Conservation (phyloP, 2,113 vertebrate genomes). For the Arizona elegans region DNA sequence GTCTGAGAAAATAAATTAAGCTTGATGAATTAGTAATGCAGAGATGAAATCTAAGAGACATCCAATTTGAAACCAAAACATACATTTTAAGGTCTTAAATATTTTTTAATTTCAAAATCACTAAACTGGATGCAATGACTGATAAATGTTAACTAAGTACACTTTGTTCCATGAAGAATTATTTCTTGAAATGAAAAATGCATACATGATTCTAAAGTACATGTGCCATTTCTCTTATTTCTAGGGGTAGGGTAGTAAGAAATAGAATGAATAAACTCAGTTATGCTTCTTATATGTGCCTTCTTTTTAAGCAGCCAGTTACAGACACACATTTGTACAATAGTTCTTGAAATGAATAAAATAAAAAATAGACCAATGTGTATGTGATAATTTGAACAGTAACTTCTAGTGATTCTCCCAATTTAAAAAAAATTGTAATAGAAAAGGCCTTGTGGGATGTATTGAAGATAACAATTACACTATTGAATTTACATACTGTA, state of each 20-base stretch:
- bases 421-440: neutral
- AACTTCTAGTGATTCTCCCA: neutral
- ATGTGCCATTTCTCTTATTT: neutral
- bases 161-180: neutral
- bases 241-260: neutral
- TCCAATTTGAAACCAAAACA: neutral
- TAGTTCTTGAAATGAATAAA: neutral
- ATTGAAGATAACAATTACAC: neutral
- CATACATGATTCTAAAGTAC: neutral
- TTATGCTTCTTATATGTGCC: neutral
- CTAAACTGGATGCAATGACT: neutral
- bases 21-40: constrained; percentile 18
- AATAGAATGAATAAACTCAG: neutral
- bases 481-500: neutral
- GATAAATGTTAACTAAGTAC: neutral
- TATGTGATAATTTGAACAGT: neutral
- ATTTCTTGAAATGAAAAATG: neutral
- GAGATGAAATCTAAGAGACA: constrained; percentile 39
- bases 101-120: neutral
- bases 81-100: neutral
- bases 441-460: neutral
- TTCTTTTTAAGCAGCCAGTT: neutral
- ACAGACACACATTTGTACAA: neutral
- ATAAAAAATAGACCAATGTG: neutral
- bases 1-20: constrained; percentile 41